A percentile compares a stretch with the other conserved stretches of the same genome.
These are phyloP conservation scores for Cephus pulcher DNA, from an alignment of 2,888 invertebrate species.

Conservation along the genomic window DNA sequence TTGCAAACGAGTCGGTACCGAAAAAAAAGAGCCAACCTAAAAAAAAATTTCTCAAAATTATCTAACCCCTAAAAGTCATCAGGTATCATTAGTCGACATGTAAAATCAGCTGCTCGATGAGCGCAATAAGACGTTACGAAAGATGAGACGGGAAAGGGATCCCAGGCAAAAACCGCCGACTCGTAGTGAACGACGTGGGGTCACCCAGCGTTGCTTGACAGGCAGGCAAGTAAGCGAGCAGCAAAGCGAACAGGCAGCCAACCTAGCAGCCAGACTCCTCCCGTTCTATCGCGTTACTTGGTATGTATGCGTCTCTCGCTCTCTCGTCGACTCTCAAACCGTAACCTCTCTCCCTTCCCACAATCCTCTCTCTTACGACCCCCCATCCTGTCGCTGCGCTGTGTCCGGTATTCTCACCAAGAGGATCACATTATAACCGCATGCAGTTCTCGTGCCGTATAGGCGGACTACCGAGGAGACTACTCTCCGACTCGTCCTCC, in stretches of 20 bases:
- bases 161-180: not conserved
- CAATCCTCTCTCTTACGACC: no score
- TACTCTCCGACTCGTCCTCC: not conserved
- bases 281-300: constrained; percentile 1
- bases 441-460: constrained; percentile 1
- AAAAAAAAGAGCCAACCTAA: no score
- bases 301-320: not conserved
- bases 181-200: not conserved
- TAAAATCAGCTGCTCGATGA: no score
- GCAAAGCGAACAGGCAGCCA: not conserved
- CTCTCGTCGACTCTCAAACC: no score
- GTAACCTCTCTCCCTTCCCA: no score
- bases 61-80: no score
- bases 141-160: no score
- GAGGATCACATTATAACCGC: constrained; percentile 7
- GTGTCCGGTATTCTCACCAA: constrained; percentile 3
- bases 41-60: no score
- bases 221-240: not conserved
- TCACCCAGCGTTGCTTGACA: constrained; percentile 5
- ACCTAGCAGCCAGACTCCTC: not conserved
- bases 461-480: not conserved
- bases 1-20: not conserved
- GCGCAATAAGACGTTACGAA: no score
- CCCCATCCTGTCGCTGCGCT: not conserved
- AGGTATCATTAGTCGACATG: no score